These are phyloP conservation scores for Gobionotothen gibberifrons DNA, from an alignment of 2,797 vertebrate species.

Conservation along the genomic window DNA sequence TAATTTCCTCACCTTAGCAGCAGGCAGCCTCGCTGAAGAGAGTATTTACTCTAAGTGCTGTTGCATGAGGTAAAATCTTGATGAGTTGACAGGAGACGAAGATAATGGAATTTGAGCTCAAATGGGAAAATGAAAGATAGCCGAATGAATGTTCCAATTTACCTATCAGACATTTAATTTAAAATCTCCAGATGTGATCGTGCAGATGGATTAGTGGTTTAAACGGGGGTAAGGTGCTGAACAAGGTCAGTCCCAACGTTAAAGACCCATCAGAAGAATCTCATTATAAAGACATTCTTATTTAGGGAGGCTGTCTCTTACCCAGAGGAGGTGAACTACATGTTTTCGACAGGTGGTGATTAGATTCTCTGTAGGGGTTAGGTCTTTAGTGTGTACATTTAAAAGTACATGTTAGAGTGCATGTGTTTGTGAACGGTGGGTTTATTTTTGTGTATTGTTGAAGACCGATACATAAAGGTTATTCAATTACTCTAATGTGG, in stretches of 20 bases:
- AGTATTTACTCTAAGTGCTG: constrained; percentile 54
- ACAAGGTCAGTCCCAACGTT: constrained; percentile 74
- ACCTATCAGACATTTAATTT: constrained; percentile 78
- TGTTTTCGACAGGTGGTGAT: constrained; percentile 64
- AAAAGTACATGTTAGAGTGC: not conserved
- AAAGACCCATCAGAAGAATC: constrained; percentile 76
- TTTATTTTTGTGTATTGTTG: constrained; percentile 6
- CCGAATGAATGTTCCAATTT: constrained; percentile 79
- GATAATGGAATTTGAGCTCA: constrained; percentile 77
- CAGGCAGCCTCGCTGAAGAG: constrained; percentile 53
- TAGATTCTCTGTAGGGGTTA: constrained; percentile 41
- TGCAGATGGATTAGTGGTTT: constrained; percentile 65
- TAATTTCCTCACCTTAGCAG: constrained; percentile 64
- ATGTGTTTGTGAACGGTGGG: not conserved
- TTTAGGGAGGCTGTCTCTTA: constrained; percentile 70
- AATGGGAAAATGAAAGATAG: constrained; percentile 73
- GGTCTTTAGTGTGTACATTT: not conserved
- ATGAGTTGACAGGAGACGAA: constrained; percentile 75
- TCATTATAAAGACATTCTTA: constrained; percentile 75
- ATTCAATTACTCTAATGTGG: not conserved
- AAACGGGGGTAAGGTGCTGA: constrained; percentile 76
- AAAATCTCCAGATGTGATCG: constrained; percentile 69
- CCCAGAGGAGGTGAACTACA: constrained; percentile 70
- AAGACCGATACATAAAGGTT: not conserved
- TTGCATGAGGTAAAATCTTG: constrained; percentile 65